Evolutionary conservation across 1,140 invertebrate species (phyloP).

Genomic region (Ceratina australensis): DNA sequence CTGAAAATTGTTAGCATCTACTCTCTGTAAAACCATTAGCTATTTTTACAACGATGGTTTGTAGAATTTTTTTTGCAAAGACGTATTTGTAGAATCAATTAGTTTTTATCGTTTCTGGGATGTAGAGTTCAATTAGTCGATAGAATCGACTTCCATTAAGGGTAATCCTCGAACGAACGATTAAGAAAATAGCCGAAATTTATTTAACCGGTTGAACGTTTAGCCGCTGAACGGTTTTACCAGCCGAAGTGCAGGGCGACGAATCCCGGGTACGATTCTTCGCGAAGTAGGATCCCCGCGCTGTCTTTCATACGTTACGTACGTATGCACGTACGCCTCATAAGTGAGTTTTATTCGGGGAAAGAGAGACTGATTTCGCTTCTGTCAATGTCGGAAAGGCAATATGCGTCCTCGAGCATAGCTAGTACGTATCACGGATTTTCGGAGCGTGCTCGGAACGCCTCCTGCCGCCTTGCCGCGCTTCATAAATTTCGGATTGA

Average conservation of each 20-base stretch:
- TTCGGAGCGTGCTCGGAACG: background rate
- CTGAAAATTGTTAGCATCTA: background rate
- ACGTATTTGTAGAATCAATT: too few species aligned
- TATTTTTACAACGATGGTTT: too few species aligned
- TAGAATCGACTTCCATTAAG: too few species aligned
- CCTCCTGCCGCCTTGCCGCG: background rate
- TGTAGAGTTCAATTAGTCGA: too few species aligned
- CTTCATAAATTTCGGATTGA: conserved; percentile 41
- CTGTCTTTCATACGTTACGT: background rate
- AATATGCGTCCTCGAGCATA: conserved; percentile 10
- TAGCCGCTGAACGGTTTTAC: too few species aligned
- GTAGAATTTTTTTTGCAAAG: too few species aligned
- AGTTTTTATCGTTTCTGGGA: too few species aligned
- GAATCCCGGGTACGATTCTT: background rate
- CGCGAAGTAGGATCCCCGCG: conserved; percentile 5
- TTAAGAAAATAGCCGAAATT: too few species aligned
- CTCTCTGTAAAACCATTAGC: too few species aligned
- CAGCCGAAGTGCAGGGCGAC: too few species aligned
- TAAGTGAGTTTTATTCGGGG: conserved; percentile 31
- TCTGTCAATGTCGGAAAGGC: conserved; percentile 21
- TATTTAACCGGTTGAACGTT: too few species aligned
- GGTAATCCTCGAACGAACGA: too few species aligned
- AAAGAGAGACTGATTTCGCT: conserved; percentile 26
- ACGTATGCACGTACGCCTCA: background rate
- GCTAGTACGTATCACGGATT: background rate